These are phyloP conservation scores for Camponotus vicinus DNA, from an alignment of 1,140 invertebrate species.

Conservation along the genomic window DNA sequence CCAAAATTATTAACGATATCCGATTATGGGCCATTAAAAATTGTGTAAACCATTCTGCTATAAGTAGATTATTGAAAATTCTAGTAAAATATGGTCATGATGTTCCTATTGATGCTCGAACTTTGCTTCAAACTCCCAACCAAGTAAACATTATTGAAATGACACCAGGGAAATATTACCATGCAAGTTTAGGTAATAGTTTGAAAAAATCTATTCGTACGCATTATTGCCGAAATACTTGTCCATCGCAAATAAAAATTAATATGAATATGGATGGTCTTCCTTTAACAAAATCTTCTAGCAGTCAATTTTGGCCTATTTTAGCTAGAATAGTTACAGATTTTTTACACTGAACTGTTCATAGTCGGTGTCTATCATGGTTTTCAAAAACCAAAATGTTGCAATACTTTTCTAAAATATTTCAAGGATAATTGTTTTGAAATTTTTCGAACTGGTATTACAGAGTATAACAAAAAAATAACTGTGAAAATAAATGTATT, in stretches of 20 bases:
- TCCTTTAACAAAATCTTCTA: constrained; percentile 57
- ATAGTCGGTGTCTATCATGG: constrained; percentile 58
- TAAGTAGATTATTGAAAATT: constrained; percentile 17
- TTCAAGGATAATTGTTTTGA: constrained; percentile 62
- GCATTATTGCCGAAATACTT: not conserved
- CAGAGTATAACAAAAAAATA: constrained; percentile 28
- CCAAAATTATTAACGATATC: constrained; percentile 5
- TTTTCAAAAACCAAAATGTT: constrained; percentile 55
- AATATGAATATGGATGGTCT: constrained; percentile 56
- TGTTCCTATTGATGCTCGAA: constrained; percentile 29
- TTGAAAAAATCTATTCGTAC: constrained; percentile 20
- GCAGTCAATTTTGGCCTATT: constrained; percentile 67
- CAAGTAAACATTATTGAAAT: constrained; percentile 26
- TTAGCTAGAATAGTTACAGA: constrained; percentile 54
- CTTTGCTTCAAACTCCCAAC: constrained; percentile 13
- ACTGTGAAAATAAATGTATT: constrained; percentile 1
- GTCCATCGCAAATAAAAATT: constrained; percentile 28
- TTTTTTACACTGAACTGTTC: constrained; percentile 65
- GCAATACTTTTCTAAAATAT: constrained; percentile 52
- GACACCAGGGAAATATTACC: constrained; percentile 3
- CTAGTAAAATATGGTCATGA: constrained; percentile 20
- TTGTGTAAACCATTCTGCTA: constrained; percentile 18
- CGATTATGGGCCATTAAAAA: constrained; percentile 25
- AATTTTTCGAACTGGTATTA: constrained; percentile 23
- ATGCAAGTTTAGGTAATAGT: constrained; percentile 24